Conservation (phyloP, 2,888 invertebrate genomes). For the Tigriopus californicus region DNA sequence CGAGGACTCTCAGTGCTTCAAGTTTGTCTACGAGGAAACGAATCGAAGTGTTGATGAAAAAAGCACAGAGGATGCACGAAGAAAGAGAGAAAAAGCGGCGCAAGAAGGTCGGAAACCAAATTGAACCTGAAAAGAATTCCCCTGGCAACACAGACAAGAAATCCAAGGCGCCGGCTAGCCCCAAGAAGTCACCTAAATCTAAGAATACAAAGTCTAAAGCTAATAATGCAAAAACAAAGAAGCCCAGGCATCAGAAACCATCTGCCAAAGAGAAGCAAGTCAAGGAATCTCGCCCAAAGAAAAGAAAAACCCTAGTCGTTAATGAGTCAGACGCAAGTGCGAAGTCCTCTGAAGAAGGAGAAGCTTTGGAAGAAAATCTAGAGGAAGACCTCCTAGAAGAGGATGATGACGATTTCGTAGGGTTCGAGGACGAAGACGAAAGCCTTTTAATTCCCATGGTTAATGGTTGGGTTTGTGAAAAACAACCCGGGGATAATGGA, state of each 20-base stretch:
- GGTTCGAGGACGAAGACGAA: slow-evolving; percentile 1
- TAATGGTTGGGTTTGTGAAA: slow-evolving; percentile 14
- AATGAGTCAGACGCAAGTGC: not conserved
- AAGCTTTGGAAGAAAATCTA: not conserved
- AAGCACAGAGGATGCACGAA: not conserved
- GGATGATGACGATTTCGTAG: not conserved
- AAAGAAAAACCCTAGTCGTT: not conserved
- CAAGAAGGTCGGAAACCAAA: no score
- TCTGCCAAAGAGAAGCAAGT: not conserved
- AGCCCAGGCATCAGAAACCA: no score
- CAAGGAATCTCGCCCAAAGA: not conserved
- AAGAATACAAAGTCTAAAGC: no score
- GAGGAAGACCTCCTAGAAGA: not conserved
- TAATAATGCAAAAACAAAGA: no score
- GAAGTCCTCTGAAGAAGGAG: not conserved
- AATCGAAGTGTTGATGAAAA: not conserved
- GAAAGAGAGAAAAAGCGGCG: no score
- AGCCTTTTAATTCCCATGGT: slow-evolving; percentile 7
- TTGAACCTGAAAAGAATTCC: not conserved
- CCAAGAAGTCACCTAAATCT: no score
- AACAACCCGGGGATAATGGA: not conserved
- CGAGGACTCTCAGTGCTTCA: not conserved
- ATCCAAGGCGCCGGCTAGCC: no score
- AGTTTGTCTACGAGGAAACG: not conserved
- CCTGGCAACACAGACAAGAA: not conserved